Evolutionary conservation across 1,140 invertebrate species (phyloP).

Genomic region (Oreohelix idahoensis): DNA sequence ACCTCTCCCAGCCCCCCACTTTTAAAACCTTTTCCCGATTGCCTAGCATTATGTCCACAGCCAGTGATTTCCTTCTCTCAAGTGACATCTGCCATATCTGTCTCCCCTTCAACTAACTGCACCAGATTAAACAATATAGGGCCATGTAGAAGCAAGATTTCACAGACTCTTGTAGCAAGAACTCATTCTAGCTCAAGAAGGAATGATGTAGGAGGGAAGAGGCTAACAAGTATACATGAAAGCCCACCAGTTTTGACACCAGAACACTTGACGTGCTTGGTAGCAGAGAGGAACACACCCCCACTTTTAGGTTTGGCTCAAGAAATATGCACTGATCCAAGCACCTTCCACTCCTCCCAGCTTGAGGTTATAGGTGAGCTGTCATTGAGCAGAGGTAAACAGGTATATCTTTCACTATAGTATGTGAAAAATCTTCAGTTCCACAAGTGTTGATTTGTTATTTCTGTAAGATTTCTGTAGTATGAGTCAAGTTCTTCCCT

Average conservation of each 20-base stretch:
- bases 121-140: neutral
- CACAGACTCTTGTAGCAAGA: neutral
- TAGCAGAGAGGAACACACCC: constrained; percentile 30
- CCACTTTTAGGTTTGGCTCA: constrained; percentile 41
- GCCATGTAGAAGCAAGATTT: neutral
- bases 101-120: neutral
- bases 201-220: neutral
- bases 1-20: neutral
- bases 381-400: constrained; percentile 51
- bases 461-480: neutral
- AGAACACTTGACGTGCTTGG: neutral
- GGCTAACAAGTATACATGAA: neutral
- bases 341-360: constrained; percentile 17
- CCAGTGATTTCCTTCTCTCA: constrained; percentile 57
- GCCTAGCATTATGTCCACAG: constrained; percentile 36
- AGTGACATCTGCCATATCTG: constrained; percentile 37
- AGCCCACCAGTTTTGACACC: constrained; percentile 20
- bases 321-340: constrained; percentile 18
- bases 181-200: neutral
- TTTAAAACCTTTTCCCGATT: neutral
- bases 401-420: constrained; percentile 45
- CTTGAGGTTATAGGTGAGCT: constrained; percentile 40
- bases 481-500: neutral
- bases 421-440: neutral
- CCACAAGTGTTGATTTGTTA: neutral